Conservation (phyloP, 2,888 invertebrate genomes). For the Argyresthia goedartella region DNA sequence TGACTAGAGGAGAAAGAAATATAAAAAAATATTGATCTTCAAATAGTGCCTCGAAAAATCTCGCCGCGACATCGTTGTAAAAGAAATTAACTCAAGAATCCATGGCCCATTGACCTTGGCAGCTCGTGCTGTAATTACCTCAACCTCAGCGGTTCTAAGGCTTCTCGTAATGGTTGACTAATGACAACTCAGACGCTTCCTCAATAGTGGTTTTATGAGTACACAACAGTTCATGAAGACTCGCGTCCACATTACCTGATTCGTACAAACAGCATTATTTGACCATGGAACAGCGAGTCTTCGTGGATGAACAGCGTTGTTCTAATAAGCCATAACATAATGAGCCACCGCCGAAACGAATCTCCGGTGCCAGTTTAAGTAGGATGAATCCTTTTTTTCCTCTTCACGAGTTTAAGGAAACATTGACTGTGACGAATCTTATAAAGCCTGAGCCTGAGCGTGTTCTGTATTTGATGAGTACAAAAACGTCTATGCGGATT, state of each 20-base stretch:
- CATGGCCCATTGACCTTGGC: conserved; percentile 1
- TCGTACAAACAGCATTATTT: no score
- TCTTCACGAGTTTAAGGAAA: neutral
- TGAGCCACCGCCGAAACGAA: no score
- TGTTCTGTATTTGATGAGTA: neutral
- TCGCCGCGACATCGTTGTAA: neutral
- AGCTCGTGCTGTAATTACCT: conserved; percentile 24
- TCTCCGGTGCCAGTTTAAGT: no score
- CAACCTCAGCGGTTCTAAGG: conserved; percentile 10
- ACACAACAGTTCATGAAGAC: no score
- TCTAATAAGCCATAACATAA: no score
- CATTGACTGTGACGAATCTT: conserved; percentile 2
- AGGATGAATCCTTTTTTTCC: neutral
- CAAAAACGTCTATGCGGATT: neutral
- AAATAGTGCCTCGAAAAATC: neutral
- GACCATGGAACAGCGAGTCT: no score
- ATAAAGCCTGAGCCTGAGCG: neutral
- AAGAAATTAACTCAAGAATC: neutral
- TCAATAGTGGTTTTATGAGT: no score
- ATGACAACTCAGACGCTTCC: conserved; percentile 25
- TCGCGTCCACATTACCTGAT: no score
- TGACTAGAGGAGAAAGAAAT: no score
- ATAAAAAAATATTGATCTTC: no score
- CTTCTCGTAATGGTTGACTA: conserved; percentile 31
- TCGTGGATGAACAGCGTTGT: no score